phyloP scores from a whole-genome alignment of 1,140 invertebrate genomes.

The Heliconius eleuchia region DNA sequence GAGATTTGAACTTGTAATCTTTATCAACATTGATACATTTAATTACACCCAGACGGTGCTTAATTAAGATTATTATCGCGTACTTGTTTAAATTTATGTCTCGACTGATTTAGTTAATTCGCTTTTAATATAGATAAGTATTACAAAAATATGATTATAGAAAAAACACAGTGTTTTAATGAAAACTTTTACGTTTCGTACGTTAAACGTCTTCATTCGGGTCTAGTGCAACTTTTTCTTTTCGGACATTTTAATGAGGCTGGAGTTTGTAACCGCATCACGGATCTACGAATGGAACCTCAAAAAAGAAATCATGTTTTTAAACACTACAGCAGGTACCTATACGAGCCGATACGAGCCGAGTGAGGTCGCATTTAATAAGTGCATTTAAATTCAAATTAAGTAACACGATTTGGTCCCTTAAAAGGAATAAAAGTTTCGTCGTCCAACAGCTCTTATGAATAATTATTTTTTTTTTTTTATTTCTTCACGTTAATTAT shows the following conservation, averaged over 20 bases:
- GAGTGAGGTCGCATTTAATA: constrained; percentile 37
- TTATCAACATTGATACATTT: neutral
- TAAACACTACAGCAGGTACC: neutral
- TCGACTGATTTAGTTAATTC: too few relatives aligned
- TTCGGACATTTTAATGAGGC: constrained; percentile 34
- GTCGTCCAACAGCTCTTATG: constrained; percentile 24
- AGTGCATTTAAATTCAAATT: constrained; percentile 39
- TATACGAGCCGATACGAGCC: neutral
- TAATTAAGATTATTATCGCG: neutral
- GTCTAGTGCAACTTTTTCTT: constrained; percentile 16
- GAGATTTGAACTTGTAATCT: neutral
- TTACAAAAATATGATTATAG: neutral
- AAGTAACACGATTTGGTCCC: constrained; percentile 28
- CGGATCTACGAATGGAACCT: constrained; percentile 30
- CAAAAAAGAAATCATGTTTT: constrained; percentile 39
- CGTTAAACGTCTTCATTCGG: constrained; percentile 15
- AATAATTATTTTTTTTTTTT: constrained; percentile 20
- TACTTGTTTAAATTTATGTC: too few relatives aligned
- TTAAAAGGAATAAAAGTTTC: constrained; percentile 32
- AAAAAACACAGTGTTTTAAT: neutral
- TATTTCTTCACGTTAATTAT: constrained; percentile 14
- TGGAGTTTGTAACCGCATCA: constrained; percentile 40
- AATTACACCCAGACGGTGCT: neutral
- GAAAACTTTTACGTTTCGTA: constrained; percentile 15
- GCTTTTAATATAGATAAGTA: too few relatives aligned